These are phyloP conservation scores for Hyppa rectilinea DNA, from an alignment of 2,888 invertebrate species.

Conservation along the genomic window DNA sequence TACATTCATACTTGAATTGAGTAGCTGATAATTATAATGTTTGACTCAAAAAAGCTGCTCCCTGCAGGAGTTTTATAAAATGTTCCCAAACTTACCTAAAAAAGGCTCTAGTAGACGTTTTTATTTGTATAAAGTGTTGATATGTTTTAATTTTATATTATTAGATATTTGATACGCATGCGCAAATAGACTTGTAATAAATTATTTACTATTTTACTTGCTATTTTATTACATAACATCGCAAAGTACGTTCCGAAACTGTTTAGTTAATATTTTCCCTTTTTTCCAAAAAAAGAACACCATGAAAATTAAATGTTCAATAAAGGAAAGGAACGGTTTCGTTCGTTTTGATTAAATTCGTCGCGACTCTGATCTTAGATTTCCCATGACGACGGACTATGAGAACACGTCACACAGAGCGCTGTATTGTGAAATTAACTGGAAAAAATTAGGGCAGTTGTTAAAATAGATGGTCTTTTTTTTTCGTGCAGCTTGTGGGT, in stretches of 20 bases:
- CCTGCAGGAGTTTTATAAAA: no score
- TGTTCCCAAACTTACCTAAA: not conserved
- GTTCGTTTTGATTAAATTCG: constrained; percentile 62
- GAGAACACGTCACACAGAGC: constrained; percentile 23
- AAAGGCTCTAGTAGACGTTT: not conserved
- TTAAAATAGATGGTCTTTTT: constrained; percentile 7
- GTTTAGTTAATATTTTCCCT: not conserved
- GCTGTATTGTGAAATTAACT: constrained; percentile 4
- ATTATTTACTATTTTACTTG: no score
- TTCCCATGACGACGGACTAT: constrained; percentile 56
- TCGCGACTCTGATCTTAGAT: constrained; percentile 53
- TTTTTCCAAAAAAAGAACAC: not conserved
- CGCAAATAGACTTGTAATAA: no score
- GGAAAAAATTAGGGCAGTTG: not conserved
- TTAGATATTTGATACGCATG: no score
- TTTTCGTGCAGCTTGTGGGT: no score
- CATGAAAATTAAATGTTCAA: constrained; percentile 43
- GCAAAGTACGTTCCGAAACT: not conserved
- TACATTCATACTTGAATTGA: no score
- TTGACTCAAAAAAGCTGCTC: no score
- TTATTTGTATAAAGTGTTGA: constrained; percentile 9
- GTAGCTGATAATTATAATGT: no score
- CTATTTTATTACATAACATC: no score
- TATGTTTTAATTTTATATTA: constrained; percentile 3
- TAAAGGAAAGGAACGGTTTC: constrained; percentile 35